These are phyloP conservation scores for Protobothrops flavoviridis DNA, from an alignment of 2,113 vertebrate genomes.

Conservation along the genomic window DNA sequence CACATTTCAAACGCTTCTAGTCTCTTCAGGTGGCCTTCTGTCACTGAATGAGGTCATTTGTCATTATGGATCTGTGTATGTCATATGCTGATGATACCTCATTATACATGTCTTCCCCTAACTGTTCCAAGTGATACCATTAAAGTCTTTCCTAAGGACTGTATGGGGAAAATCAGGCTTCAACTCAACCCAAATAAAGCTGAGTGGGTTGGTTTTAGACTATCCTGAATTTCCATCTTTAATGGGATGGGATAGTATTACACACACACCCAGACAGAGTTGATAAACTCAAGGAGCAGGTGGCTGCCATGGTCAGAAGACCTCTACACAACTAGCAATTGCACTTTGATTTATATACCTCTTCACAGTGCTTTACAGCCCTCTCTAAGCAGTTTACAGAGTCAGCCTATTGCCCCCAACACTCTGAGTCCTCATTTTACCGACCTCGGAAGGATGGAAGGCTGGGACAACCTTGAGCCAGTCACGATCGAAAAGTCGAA, in stretches of 20 bases:
- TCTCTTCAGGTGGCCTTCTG: too few species aligned
- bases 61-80: neutral
- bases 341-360: too few species aligned
- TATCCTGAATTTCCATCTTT: neutral
- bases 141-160: neutral
- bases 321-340: neutral
- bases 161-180: neutral
- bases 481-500: too few species aligned
- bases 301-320: neutral
- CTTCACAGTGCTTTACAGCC: too few species aligned
- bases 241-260: neutral
- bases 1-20: too few species aligned
- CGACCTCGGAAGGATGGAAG: too few species aligned
- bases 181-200: neutral
- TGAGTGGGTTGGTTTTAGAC: neutral
- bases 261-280: neutral
- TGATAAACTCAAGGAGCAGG: neutral
- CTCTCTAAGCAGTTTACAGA: too few species aligned
- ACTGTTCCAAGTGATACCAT: neutral
- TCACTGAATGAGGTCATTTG: neutral
- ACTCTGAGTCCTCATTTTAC: too few species aligned
- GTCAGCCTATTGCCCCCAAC: too few species aligned
- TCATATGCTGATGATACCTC: neutral
- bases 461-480: too few species aligned
- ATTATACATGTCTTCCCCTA: neutral